Evolutionary conservation across 1,140 invertebrate species (phyloP).

Genomic region (Oncopeltus fasciatus): DNA sequence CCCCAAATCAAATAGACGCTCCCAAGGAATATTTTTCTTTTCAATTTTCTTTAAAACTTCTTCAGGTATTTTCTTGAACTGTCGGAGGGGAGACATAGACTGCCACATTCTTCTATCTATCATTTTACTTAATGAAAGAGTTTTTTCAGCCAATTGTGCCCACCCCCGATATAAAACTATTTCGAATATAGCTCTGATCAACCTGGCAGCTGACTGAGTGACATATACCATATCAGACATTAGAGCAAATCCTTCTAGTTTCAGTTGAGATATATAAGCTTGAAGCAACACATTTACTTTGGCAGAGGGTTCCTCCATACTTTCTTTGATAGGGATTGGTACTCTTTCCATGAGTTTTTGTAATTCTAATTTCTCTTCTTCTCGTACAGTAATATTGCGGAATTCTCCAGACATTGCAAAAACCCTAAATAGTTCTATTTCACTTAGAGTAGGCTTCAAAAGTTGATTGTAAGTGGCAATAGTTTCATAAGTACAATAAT

Average conservation of each 20-base stretch:
- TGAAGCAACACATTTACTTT: slow-evolving; percentile 93
- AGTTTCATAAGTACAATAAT: slow-evolving; percentile 93
- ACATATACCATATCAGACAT: slow-evolving; percentile 99
- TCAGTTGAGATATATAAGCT: slow-evolving; percentile 96
- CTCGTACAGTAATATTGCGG: slow-evolving; percentile 80
- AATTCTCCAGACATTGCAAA: slow-evolving; percentile 96
- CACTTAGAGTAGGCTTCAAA: slow-evolving; percentile 88
- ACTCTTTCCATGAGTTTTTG: slow-evolving; percentile 95
- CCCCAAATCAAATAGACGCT: slow-evolving; percentile 83
- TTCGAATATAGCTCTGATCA: slow-evolving; percentile 95
- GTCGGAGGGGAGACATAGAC: slow-evolving; percentile 93
- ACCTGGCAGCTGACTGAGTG: slow-evolving; percentile 87
- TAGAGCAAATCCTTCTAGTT: slow-evolving; percentile 93
- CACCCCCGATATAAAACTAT: slow-evolving; percentile 80
- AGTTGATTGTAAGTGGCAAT: slow-evolving; percentile 95
- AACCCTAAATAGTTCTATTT: slow-evolving; percentile 97
- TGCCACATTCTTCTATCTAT: slow-evolving; percentile 99
- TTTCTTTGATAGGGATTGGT: slow-evolving; percentile 98
- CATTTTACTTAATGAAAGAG: slow-evolving; percentile 94
- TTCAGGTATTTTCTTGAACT: slow-evolving; percentile 96
- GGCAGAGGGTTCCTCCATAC: slow-evolving; percentile 93
- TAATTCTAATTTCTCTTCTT: slow-evolving; percentile 95
- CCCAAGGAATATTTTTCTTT: slow-evolving; percentile 93
- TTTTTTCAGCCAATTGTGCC: slow-evolving; percentile 94
- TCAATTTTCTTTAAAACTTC: slow-evolving; percentile 97